Base-by-base conservation (phyloP, 1,140 invertebrate genomes). In the Aleiodes sp. region DNA sequence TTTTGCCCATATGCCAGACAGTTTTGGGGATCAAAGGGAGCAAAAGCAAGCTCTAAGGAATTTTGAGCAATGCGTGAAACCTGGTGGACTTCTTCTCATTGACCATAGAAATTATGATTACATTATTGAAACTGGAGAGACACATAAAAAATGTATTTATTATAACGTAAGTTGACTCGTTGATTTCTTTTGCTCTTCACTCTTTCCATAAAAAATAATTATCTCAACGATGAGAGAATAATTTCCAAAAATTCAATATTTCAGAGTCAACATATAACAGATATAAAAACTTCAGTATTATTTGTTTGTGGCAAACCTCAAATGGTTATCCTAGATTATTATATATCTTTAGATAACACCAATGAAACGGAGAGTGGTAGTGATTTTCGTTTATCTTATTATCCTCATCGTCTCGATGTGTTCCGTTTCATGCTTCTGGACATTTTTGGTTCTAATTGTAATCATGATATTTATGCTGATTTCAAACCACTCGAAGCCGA, bases 61-160 rank as follows among this genome's bases (percentile, higher is more conserved):
- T 80, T 96, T 96, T 77, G 89, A 92, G 65, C 88, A 89, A 70
- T 93, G 94, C 76, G 87, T 96, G 0, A 94, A 93, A 82, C 93
- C 93, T 0, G 94, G 94, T n/a, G 94, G 94, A 0, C 86, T 95
- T 21, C 81, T 96, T 16, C 78, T 96, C 16, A 95, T 96, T 64
- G 94, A 96, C 82, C 94, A 96, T 77, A 89, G 94, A 75, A 96
- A 96, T 82, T 96, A 95, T 72, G 94, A 96, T 78, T 88, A 92
- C 43, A 94, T 95, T 66, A 89, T 96, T 31, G 88, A 90, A 43
- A 89, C 87, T 16, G 94, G 94, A 1, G 81, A 87, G 8, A 93
- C 93, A 0, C 93, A 94, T 1, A 84, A 90, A 7, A 93, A 94
- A 79, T 94, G 92, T 73, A 91, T 96, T 76, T 96, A 96, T 84